Conservation (phyloP, 1,140 invertebrate species). For the Neelides sp. region DNA sequence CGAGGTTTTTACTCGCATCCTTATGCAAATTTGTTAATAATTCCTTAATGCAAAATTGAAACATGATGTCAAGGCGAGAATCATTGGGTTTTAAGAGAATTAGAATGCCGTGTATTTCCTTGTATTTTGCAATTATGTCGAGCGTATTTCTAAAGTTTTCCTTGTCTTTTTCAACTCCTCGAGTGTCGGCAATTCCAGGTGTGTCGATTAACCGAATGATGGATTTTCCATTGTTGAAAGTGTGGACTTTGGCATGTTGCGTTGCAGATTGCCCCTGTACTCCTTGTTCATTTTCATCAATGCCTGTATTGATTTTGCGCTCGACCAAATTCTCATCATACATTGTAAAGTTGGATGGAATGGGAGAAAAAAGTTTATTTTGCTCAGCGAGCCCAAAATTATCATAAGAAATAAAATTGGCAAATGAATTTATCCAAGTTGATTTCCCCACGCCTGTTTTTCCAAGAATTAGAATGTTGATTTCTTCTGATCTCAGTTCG, state of each 20-base stretch:
- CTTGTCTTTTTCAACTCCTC: conserved; percentile 31
- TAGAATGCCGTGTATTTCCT: conserved; percentile 31
- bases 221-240: conserved; percentile 5
- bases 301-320: background rate
- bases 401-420: conserved; percentile 1
- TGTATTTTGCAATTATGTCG: conserved; percentile 10
- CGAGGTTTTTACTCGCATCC: conserved; percentile 30
- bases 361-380: background rate
- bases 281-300: conserved; percentile 3
- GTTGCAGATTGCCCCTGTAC: conserved; percentile 15
- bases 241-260: conserved; percentile 7
- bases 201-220: conserved; percentile 32
- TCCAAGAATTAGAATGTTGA: conserved; percentile 9
- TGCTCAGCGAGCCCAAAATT: background rate
- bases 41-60: conserved; percentile 32
- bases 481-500: no score
- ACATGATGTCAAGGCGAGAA: conserved; percentile 21
- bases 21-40: conserved; percentile 30
- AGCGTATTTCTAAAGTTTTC: conserved; percentile 32
- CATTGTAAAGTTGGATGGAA: conserved; percentile 1
- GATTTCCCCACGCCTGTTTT: conserved; percentile 8
- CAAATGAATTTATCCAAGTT: conserved; percentile 7
- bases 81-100: conserved; percentile 32
- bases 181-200: conserved; percentile 33
- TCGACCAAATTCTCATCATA: background rate